Evolutionary conservation across 2,797 vertebrate species (phyloP), one percentile per base, ranked within the genome.

Genomic region (Odontamblyopus lacepedii): DNA sequence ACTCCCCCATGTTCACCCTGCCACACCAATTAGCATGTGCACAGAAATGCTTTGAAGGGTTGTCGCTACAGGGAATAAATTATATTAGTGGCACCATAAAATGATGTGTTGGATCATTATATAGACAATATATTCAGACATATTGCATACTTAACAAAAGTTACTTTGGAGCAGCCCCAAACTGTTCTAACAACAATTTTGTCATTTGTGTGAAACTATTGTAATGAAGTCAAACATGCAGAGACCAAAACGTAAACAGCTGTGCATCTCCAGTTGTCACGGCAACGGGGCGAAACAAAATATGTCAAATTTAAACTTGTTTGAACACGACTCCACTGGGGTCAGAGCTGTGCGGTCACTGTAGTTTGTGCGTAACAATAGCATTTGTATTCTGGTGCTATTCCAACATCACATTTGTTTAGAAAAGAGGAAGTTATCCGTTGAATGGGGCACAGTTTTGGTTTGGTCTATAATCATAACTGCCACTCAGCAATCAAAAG

Each of bases 41-140:
- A 78, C 66, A 83, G 64, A 81, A 79, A 89, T 82, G 83, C 80
- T 74, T 81, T 81, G 71, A 62, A 67, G 53, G 73, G 51, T 38
- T 71, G 75, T 56, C 62, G 71, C 44, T 71, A 27, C 0, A 55
- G 69, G 67, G 86, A 69, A 38, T 73, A 80, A 78, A 87, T 85
- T 71, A 75, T 0, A 38, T 38, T 38, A 9, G 18, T 77, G 76
- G 78, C 85, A 74, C 55, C 64, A 85, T 76, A 82, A 87, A 85
- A 77, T 72, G 82, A 67, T 83, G 78, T 80, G 78, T 60, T 71
- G 76, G 72, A 84, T 81, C 75, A 61, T 67, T 35, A 41, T 70
- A 41, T 70, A 69, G 73, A 55, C 78, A 84, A 91, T 87, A 84
- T 71, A 83, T 85, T 76, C 71, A 82, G 85, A 88, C 76, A 83